These are phyloP conservation scores for Macrotrachela quadricornifera DNA, from an alignment of 1,140 invertebrate species.

Conservation along the genomic window DNA sequence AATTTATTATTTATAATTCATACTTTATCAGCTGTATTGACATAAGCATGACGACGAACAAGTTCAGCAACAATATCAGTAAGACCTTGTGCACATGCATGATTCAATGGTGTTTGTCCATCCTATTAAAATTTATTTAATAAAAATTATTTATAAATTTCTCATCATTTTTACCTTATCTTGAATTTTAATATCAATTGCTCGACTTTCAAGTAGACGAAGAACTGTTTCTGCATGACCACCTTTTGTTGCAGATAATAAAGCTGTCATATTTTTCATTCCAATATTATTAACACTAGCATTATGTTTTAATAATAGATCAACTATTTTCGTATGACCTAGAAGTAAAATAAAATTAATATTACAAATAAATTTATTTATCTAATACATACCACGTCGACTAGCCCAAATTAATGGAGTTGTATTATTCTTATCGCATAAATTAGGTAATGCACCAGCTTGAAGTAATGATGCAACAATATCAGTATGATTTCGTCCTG, in stretches of 20 bases:
- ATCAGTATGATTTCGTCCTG: slow-evolving; percentile 62
- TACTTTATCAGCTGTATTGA: slow-evolving; percentile 62
- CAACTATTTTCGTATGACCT: too few relatives aligned
- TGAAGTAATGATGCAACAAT: slow-evolving; percentile 62
- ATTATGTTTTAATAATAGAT: slow-evolving; percentile 8
- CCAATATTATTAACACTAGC: not conserved
- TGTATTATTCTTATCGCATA: slow-evolving; percentile 79
- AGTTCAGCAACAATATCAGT: slow-evolving; percentile 65
- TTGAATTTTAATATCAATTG: slow-evolving; percentile 57
- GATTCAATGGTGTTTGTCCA: slow-evolving; percentile 71
- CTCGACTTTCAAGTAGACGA: slow-evolving; percentile 60
- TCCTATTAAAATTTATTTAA: slow-evolving; percentile 38
- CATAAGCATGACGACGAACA: slow-evolving; percentile 73
- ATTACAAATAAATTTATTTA: too few relatives aligned
- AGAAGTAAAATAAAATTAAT: too few relatives aligned
- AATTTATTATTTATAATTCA: not conserved
- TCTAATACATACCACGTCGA: slow-evolving; percentile 10
- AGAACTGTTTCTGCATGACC: slow-evolving; percentile 71
- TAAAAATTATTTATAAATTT: not conserved
- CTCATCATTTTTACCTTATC: slow-evolving; percentile 38
- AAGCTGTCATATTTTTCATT: slow-evolving; percentile 76
- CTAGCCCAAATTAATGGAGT: slow-evolving; percentile 85
- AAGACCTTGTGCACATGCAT: slow-evolving; percentile 73
- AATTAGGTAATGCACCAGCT: slow-evolving; percentile 69
- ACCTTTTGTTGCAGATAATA: slow-evolving; percentile 67